Base-by-base conservation (phyloP, 2,113 vertebrate species). In the Myotis yumanensis region DNA sequence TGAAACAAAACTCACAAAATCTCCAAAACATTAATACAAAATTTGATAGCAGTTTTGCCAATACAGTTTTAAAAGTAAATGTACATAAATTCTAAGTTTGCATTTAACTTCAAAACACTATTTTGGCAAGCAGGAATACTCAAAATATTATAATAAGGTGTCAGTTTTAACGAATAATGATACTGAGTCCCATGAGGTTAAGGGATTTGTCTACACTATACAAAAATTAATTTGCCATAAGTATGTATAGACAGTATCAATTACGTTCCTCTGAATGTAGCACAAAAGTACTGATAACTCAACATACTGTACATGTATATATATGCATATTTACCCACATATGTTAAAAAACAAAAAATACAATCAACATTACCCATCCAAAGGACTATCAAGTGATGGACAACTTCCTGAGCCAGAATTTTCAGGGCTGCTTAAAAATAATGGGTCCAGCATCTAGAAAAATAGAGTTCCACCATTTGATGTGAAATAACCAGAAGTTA, bases 391-490 rank as follows among this genome's bases (percentile, higher is more conserved):
- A 88, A 99, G 98, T n/a, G 99, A 99, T 5, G 99, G 99, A 96
- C 99, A 99, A 95, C 99, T 99, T 96, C 99, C 99, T 1, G 99
- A 99, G 12, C 99, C 99, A n/a, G 99, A 99, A 97, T 99, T 99
- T 97, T 99, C 99, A 89, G 99, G 99, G 94, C 99, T 99, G 98
- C 99, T 99, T 98, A 99, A 98, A 64, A 99, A 99, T 97, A 99
- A 97, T 5, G 99, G 99, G 97, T 99, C 99, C 98, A 99, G 97
- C 99, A 99, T 99, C 99, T 99, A 97, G 94, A 64, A 97, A 97
- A 93, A 85, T 28, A 95, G 81, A 86, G 43, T 32, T 96, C 14
- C 96, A 86, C 30, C 4, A 86, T 40, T 89, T 15, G 15, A 43
- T 80, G 15, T 76, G 80, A 43, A 18, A 90, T 11, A 97, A 89